Evolutionary conservation across 92 coral and sea anemone genomes (phyloP).

Genomic region (Palythoa caribaeorum): DNA sequence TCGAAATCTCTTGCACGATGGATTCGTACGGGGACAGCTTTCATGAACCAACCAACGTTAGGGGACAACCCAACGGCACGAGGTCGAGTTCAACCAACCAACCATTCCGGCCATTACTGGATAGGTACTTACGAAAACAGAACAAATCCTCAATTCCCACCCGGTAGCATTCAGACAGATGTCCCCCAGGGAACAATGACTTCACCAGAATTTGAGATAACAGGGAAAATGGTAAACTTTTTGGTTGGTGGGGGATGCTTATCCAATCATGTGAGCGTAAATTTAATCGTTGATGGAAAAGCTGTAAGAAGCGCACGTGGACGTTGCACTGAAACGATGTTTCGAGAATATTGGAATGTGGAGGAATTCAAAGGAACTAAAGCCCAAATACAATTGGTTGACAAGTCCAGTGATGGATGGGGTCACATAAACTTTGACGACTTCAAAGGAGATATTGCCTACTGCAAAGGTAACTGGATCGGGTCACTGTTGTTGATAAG

Average conservation of each 20-base stretch:
- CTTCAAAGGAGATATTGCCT: conserved; percentile 20
- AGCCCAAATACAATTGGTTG: conserved; percentile 6
- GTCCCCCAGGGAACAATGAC: background rate
- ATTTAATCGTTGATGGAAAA: background rate
- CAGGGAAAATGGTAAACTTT: conserved; percentile 12
- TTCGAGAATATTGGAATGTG: background rate
- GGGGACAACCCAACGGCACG: background rate
- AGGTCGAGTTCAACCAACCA: background rate
- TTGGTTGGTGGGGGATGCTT: conserved; percentile 20
- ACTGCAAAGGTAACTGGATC: background rate
- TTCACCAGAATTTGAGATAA: conserved; percentile 26
- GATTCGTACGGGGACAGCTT: conserved; percentile 1
- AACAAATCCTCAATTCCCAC: background rate
- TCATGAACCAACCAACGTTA: background rate
- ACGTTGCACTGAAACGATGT: background rate
- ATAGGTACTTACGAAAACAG: background rate
- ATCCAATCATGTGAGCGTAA: background rate
- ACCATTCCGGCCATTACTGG: conserved; percentile 1
- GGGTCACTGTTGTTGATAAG: too few relatives aligned
- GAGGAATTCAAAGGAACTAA: background rate
- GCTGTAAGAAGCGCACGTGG: conserved; percentile 1
- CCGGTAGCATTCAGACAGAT: background rate
- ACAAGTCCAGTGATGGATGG: background rate
- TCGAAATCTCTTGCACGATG: conserved; percentile 1
- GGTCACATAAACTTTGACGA: conserved; percentile 30